Evolutionary conservation across 1,140 invertebrate genomes (phyloP).

Genomic region (Drosophila orena): DNA sequence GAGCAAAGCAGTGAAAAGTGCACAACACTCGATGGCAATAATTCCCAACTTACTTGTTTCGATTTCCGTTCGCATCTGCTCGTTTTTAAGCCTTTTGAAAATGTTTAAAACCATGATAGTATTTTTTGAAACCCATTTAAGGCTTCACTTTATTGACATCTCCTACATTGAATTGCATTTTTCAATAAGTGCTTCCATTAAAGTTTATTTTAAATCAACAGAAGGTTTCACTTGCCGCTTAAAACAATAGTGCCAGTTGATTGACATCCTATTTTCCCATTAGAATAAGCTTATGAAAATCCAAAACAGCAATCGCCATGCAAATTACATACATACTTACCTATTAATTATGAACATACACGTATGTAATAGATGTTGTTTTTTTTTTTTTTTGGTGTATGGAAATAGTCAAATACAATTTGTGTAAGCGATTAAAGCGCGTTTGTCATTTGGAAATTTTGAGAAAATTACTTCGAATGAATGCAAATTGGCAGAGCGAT

Average conservation of each 20-base stretch:
- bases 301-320: constrained; percentile 28
- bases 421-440: constrained; percentile 23
- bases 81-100: neutral
- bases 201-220: neutral
- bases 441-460: constrained; percentile 32
- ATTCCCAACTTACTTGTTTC: neutral
- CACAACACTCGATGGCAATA: constrained; percentile 4
- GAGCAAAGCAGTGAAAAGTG: neutral
- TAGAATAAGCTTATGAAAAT: constrained; percentile 8
- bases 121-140: no score
- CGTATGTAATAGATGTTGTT: constrained; percentile 40
- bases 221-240: constrained; percentile 22
- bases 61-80: neutral
- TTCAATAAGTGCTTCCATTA: neutral
- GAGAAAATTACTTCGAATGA: constrained; percentile 41
- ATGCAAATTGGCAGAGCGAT: constrained; percentile 33
- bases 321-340: constrained; percentile 41
- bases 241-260: no score
- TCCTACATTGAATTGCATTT: neutral
- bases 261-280: no score
- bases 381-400: constrained; percentile 56
- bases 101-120: no score
- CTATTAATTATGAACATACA: constrained; percentile 44
- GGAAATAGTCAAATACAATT: constrained; percentile 58
- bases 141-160: no score